Base-by-base conservation (phyloP, 2,797 vertebrate species). In the Phataginus tetradactyla region DNA sequence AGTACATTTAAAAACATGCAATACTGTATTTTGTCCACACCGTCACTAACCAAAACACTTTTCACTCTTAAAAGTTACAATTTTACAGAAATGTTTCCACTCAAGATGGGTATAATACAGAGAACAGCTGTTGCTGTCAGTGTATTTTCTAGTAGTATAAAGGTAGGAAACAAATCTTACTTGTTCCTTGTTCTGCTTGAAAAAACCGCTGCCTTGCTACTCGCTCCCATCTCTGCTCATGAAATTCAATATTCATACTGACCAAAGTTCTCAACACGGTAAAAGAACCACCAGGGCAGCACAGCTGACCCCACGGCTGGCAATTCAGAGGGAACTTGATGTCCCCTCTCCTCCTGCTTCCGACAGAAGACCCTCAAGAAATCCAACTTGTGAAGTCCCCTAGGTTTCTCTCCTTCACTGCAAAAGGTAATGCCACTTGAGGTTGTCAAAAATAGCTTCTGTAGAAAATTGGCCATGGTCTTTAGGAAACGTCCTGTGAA, bases 371-470 rank as follows among this genome's bases (percentile, higher is more conserved):
- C 95, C 92, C 96, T 97, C 98, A 97, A 97, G 97, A 97, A 96
- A 97, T 93, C 91, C 53, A 94, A 96, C 97, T 96, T 95, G 90
- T 94, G 87, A 98, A 94, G 97, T 96, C 85, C 94, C 29, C 95
- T 55, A 68, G 94, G 95, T 0, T 97, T 97, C 84, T 96, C 96
- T 94, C 96, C 96, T 97, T 98, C 97, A 94, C 97, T 96, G 96
- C 96, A 97, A 98, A 98, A 97, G 96, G 98, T 97, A 98, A 98
- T 96, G 98, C 98, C 98, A 97, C 96, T 98, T 98, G 98, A 98
- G 98, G 98, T 98, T 98, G 98, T 98, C 98, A 98, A 99, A 98
- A 99, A 98, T 98, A 99, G 98, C 97, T 98, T 98, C 98, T 98
- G 98, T 98, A 98, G 98, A 98, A 99, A 99, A 99, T 98, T 96